Conservation (phyloP, 2,797 vertebrate genomes). For the Manis javanica region DNA sequence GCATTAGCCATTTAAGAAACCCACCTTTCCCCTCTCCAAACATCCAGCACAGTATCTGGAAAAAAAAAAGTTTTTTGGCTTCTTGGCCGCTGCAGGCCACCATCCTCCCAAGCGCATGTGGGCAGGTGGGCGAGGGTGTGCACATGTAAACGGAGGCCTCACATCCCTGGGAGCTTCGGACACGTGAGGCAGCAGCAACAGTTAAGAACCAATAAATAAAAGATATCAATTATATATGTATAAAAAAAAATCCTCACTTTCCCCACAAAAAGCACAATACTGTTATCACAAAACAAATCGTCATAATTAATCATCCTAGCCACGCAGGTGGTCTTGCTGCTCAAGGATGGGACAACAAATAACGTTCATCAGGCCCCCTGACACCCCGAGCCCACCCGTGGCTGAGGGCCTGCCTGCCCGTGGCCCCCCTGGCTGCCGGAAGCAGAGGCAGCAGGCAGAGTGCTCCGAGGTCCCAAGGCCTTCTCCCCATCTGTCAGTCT, state of each 20-base stretch:
- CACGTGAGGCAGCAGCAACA: slow-evolving; percentile 84
- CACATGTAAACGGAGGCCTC: slow-evolving; percentile 77
- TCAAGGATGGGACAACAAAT: background rate
- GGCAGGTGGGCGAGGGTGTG: slow-evolving; percentile 64
- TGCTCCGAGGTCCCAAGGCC: slow-evolving; percentile 35
- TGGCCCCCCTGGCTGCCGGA: background rate
- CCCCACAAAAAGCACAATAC: slow-evolving; percentile 84
- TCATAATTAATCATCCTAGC: slow-evolving; percentile 47
- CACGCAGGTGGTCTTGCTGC: slow-evolving; percentile 64
- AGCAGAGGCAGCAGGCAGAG: background rate
- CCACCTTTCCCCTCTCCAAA: slow-evolving; percentile 74
- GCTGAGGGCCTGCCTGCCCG: background rate
- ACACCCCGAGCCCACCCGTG: background rate
- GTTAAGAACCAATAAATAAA: slow-evolving; percentile 88
- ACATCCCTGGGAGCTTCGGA: slow-evolving; percentile 67
- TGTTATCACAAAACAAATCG: slow-evolving; percentile 75
- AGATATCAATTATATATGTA: slow-evolving; percentile 73
- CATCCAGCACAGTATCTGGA: slow-evolving; percentile 33
- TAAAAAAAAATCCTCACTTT: slow-evolving; percentile 81
- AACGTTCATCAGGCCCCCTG: background rate
- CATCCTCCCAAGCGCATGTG: slow-evolving; percentile 60
- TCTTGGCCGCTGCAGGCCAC: slow-evolving; percentile 82
- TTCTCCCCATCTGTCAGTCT: background rate
- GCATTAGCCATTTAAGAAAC: slow-evolving; percentile 16
- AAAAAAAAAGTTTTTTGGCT: slow-evolving; percentile 85